phyloP scores from a whole-genome alignment of 2,797 vertebrate genomes.

The Morus bassanus region DNA sequence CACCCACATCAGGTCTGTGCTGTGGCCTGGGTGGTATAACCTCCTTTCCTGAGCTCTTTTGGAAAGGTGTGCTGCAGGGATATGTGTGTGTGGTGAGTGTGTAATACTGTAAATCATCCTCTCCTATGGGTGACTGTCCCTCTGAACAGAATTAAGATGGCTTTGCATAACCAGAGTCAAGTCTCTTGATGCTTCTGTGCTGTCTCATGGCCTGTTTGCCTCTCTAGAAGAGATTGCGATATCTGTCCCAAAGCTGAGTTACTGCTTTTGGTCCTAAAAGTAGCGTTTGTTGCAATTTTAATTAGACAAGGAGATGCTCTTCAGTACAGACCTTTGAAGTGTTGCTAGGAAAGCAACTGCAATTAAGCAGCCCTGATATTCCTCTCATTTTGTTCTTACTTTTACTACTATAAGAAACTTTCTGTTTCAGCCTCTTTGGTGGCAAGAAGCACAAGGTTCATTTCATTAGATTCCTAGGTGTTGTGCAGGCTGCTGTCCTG shows the following conservation, averaged over 20 bases:
- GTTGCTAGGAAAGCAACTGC: neutral
- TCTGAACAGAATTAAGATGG: neutral
- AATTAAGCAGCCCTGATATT: neutral
- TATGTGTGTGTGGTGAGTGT: neutral
- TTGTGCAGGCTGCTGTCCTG: neutral
- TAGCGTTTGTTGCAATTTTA: conserved; percentile 17
- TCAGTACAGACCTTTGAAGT: neutral
- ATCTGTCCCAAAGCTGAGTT: neutral
- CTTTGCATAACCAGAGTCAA: neutral
- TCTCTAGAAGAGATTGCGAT: neutral
- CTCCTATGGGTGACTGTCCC: neutral
- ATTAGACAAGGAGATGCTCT: neutral
- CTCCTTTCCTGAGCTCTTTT: neutral
- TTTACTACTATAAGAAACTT: neutral
- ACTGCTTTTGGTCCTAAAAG: neutral
- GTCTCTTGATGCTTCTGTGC: neutral
- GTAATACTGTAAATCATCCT: neutral
- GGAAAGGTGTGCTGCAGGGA: neutral
- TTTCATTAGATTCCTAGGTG: neutral
- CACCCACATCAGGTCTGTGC: neutral
- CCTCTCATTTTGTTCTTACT: neutral
- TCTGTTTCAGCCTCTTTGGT: neutral
- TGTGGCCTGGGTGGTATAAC: neutral
- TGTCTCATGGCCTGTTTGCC: neutral
- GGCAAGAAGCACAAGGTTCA: neutral